Evolutionary conservation across 2,888 invertebrate species (phyloP).

Genomic region (Noctuana brunneofusca): DNA sequence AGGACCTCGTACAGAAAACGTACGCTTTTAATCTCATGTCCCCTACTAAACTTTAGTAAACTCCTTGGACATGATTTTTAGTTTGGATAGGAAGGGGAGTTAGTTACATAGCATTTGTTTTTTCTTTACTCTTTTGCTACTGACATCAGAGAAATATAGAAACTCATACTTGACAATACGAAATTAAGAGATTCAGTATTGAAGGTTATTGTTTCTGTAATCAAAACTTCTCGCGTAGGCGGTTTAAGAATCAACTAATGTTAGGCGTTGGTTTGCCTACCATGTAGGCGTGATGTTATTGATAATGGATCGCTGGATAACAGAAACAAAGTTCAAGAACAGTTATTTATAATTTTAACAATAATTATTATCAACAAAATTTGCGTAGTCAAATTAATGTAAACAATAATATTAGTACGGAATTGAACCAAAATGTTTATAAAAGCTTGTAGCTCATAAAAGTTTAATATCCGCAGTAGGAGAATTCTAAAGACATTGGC

Average conservation of each 20-base stretch:
- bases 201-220: neutral
- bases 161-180: neutral
- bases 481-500: conserved; percentile 2
- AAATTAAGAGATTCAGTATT: neutral
- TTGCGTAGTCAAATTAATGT: too few species aligned
- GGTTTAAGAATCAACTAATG: neutral
- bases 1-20: conserved; percentile 49
- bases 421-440: neutral
- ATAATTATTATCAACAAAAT: too few species aligned
- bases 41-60: conserved; percentile 5
- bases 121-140: too few species aligned
- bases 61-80: neutral
- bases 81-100: neutral
- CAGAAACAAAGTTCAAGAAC: neutral
- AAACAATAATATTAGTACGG: too few species aligned
- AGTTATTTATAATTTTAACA: neutral
- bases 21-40: conserved; percentile 53
- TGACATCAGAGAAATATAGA: too few species aligned
- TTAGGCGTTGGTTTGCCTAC: too few species aligned
- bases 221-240: neutral
- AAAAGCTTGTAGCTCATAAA: neutral
- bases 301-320: neutral
- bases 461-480: neutral
- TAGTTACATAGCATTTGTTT: too few species aligned
- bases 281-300: neutral